These are phyloP conservation scores for Lontra canadensis DNA, from an alignment of 2,113 vertebrate genomes.

Conservation along the genomic window DNA sequence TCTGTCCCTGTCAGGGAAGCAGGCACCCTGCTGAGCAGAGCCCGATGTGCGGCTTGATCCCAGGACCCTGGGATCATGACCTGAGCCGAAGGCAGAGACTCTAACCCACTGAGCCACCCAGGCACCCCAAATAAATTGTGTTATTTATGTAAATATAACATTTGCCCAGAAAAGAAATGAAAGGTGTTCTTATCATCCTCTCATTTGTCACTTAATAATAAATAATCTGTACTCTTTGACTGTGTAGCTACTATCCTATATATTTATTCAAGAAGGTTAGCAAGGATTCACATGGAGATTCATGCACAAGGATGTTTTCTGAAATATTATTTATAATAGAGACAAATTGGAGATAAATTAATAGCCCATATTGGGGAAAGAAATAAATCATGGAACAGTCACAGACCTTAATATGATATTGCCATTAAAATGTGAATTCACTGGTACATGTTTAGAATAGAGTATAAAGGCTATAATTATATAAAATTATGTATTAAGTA, in stretches of 20 bases:
- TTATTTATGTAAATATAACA: neutral
- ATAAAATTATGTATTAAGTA: neutral
- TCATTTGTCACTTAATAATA: neutral
- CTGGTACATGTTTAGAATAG: neutral
- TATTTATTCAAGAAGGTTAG: neutral
- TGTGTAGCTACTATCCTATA: neutral
- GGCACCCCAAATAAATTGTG: neutral
- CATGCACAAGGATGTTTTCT: neutral
- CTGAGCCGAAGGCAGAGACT: no score
- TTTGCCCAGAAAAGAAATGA: neutral
- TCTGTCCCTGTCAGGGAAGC: no score
- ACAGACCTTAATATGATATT: neutral
- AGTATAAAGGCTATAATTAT: neutral
- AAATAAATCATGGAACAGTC: neutral
- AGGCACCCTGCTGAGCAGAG: no score
- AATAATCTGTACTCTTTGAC: neutral
- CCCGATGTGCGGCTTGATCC: rapidly evolving
- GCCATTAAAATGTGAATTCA: neutral
- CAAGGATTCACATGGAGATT: neutral
- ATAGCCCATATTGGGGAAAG: neutral
- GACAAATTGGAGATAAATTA: neutral
- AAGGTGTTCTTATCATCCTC: neutral
- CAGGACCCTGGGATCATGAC: no score
- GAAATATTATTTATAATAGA: neutral
- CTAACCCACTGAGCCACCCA: no score